Conservation (phyloP, 2,113 vertebrate genomes). For the Notiomystis cincta region DNA sequence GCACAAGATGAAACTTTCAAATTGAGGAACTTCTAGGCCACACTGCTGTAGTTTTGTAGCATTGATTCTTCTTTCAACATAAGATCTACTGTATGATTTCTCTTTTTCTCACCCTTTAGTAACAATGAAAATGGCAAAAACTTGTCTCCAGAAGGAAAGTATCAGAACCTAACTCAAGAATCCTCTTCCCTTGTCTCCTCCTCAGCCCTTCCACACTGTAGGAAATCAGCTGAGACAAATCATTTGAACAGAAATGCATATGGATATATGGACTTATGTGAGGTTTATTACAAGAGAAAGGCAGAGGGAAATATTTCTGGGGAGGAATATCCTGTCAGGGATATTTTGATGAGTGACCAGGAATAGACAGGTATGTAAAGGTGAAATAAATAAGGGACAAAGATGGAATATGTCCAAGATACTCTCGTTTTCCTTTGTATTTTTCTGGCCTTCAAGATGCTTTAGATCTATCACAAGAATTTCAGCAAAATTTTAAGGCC, state of each 20-base stretch:
- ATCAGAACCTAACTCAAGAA: neutral
- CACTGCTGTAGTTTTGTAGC: neutral
- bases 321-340: neutral
- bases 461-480: neutral
- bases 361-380: neutral
- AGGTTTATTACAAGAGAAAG: neutral
- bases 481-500: neutral
- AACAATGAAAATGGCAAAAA: neutral
- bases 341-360: neutral
- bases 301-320: neutral
- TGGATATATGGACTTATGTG: neutral
- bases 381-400: neutral
- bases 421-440: neutral
- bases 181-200: neutral
- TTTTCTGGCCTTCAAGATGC: neutral
- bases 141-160: neutral
- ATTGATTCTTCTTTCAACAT: constrained; percentile 56
- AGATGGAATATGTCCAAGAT: neutral
- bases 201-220: neutral
- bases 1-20: constrained; percentile 29
- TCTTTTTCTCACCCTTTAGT: neutral
- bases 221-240: neutral
- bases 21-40: constrained; percentile 49
- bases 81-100: neutral
- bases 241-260: neutral